Base-by-base conservation (phyloP, 2,888 invertebrate genomes). In the Caenorhabditis drosophilae region DNA sequence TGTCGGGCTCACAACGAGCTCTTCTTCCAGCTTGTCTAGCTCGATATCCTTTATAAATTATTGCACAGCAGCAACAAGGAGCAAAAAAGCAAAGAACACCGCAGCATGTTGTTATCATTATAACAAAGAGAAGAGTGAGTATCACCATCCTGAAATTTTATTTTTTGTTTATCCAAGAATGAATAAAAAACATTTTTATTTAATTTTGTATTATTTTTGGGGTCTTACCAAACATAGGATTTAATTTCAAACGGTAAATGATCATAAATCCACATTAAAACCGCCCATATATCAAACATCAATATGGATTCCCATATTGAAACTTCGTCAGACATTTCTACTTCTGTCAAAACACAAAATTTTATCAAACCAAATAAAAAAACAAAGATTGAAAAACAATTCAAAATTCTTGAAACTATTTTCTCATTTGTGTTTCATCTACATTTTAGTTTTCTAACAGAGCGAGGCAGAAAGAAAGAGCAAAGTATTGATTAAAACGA, bases 141-240 rank as follows among this genome's bases (percentile, higher is more conserved):
- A 73, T 52, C 22, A 73, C 69, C 75, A 75, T 75, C 73, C 75
- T 75, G 70, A 51, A 75, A 63, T n/a, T 20, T 44, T 31, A 31
- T 31, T 31, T 12, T 31, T 31, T 31, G 31, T 12, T 12, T 31
- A n/a, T n/a, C n/a, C n/a, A n/a, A n/a, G n/a, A 34, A 25, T 15
- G 11, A 18, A 46, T 12, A 31, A 11, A 9, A 44, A 44, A 4
- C 20, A 15, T 7, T n/a, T 15, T 11, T 47, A 18, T 15, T 6
- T 20, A 46, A 22, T 16, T 20, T 31, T 16, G 27, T 16, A 7
- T 11, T 48, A 38, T 18, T 42, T 42, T 34, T 49, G 20, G 22
- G 20, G 0, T 26, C 31, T 9, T 50, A 72, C 72, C 72, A 72
- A 25, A 72, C 58, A 34, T 69, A 69, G 9, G 67, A 67, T 38